Conservation (phyloP, 92 coral and sea anemone species). For the Pocillopora meandrina region DNA sequence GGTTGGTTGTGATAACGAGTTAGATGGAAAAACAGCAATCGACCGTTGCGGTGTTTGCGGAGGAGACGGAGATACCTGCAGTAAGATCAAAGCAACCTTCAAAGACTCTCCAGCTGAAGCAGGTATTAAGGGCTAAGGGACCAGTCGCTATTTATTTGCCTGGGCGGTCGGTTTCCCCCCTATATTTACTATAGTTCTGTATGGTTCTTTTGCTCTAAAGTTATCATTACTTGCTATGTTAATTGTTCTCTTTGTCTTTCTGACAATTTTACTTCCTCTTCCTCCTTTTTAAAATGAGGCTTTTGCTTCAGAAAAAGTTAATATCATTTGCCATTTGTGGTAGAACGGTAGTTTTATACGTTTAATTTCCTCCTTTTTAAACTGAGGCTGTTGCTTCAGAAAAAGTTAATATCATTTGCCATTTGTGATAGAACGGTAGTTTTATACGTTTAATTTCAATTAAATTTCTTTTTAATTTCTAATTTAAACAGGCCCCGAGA, state of each 20-base stretch:
- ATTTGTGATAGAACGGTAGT: too few relatives aligned
- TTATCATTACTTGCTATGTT: background rate
- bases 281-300: too few relatives aligned
- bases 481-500: background rate
- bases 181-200: too few relatives aligned
- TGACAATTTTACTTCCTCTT: too few relatives aligned
- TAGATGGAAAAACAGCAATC: conserved; percentile 19
- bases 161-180: background rate
- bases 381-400: too few relatives aligned
- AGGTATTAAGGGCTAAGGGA: conserved; percentile 40
- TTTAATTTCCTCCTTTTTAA: too few relatives aligned
- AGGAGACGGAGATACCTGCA: conserved; percentile 45
- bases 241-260: background rate
- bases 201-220: background rate
- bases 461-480: too few relatives aligned
- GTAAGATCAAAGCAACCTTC: conserved; percentile 5
- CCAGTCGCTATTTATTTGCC: background rate
- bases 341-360: too few relatives aligned
- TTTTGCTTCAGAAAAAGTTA: too few relatives aligned
- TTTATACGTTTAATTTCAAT: too few relatives aligned
- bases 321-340: too few relatives aligned
- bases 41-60: conserved; percentile 62
- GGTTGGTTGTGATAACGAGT: conserved; percentile 55
- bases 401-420: too few relatives aligned
- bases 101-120: conserved; percentile 4